Percentiles rank a stretch among this genome's conserved stretches.
These are phyloP conservation scores for Steinernema feltiae DNA, from an alignment of 1,140 invertebrate species.

Conservation along the genomic window DNA sequence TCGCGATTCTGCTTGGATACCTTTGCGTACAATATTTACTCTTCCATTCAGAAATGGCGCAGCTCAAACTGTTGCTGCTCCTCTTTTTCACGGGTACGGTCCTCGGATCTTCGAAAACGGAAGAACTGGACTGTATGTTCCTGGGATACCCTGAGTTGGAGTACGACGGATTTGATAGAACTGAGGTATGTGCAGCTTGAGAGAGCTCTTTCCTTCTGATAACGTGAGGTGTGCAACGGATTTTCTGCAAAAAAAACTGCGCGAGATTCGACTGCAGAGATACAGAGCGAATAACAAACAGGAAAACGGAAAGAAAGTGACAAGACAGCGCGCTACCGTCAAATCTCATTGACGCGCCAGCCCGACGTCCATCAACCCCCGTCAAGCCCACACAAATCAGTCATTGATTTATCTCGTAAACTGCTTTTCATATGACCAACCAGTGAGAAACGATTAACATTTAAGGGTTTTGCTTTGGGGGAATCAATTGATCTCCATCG, in stretches of 20 bases:
- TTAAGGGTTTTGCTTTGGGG: neutral
- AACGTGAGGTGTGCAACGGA: neutral
- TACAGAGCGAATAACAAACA: neutral
- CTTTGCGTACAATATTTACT: too few relatives aligned
- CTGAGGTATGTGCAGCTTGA: constrained; percentile 39
- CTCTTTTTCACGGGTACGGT: neutral
- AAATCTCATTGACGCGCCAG: neutral
- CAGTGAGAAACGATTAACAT: too few relatives aligned
- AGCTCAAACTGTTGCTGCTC: neutral
- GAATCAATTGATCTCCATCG: neutral
- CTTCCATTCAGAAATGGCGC: neutral
- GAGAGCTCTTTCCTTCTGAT: neutral
- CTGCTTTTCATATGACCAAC: too few relatives aligned
- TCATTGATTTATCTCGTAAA: neutral
- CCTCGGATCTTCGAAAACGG: constrained; percentile 43
- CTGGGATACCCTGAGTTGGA: constrained; percentile 57
- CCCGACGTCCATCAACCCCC: neutral
- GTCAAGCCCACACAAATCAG: constrained; percentile 7
- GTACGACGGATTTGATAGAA: constrained; percentile 56
- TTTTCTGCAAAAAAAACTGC: constrained; percentile 18
- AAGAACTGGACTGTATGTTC: constrained; percentile 63
- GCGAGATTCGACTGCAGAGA: too few relatives aligned
- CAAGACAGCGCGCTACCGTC: neutral
- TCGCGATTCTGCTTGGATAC: too few relatives aligned
- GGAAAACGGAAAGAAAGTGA: neutral